These are phyloP conservation scores for Rambutsinella grinnellia DNA, from an alignment of 2,888 invertebrate species.

Conservation along the genomic window DNA sequence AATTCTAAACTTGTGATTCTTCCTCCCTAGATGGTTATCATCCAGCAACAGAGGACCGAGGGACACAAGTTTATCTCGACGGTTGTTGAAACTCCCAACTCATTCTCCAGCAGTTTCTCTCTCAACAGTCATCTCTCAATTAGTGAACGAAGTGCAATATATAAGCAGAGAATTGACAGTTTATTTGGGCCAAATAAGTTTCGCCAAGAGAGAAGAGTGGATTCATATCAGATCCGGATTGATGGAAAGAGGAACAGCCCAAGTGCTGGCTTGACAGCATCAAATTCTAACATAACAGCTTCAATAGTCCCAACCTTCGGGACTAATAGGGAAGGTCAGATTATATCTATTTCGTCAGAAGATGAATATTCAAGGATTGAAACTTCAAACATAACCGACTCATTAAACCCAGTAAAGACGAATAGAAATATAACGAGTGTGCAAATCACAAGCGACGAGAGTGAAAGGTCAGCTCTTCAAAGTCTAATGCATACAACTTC, in stretches of 20 bases:
- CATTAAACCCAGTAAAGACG: constrained; percentile 48
- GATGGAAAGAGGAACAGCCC: constrained; percentile 46
- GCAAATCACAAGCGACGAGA: constrained; percentile 61
- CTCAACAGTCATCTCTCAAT: constrained; percentile 63
- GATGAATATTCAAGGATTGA: constrained; percentile 55
- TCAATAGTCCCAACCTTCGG: constrained; percentile 11
- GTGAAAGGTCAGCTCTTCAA: constrained; percentile 42
- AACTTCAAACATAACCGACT: constrained; percentile 62
- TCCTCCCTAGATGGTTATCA: constrained; percentile 64
- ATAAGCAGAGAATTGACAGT: constrained; percentile 88
- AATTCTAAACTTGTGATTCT: no score
- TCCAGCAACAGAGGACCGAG: constrained; percentile 65
- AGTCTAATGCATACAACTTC: constrained; percentile 38
- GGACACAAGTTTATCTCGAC: constrained; percentile 66
- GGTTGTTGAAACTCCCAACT: constrained; percentile 60
- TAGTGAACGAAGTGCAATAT: constrained; percentile 71
- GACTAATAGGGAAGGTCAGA: constrained; percentile 45
- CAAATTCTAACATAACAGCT: background rate
- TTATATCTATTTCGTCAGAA: constrained; percentile 21
- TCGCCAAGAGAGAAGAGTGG: constrained; percentile 45
- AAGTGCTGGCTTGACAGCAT: constrained; percentile 23
- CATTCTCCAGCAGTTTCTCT: constrained; percentile 57
- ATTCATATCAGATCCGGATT: constrained; percentile 59
- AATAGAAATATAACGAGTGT: constrained; percentile 61
- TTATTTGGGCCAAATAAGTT: constrained; percentile 75